Percentiles rank a stretch among this genome's conserved stretches.
Conservation (phyloP, 2,113 vertebrate species). For the Thymallus thymallus region DNA sequence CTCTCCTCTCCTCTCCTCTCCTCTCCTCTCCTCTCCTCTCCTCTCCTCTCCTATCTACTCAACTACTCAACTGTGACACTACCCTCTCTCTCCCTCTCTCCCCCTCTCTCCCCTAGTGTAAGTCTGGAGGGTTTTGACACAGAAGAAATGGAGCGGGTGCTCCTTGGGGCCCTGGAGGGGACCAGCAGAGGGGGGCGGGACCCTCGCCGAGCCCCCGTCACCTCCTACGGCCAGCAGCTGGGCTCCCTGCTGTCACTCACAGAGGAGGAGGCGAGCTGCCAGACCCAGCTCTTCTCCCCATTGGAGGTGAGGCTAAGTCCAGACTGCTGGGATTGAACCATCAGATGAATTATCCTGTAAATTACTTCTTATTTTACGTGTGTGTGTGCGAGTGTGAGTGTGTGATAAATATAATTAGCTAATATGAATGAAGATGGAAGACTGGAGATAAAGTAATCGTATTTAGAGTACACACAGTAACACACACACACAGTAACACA, state of each 20-base stretch:
- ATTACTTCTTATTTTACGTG: too few relatives aligned
- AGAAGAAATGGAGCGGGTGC: slow-evolving; percentile 36
- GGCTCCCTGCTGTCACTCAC: slow-evolving; percentile 52
- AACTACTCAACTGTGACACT: not conserved
- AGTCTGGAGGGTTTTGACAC: slow-evolving; percentile 48
- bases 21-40: not conserved
- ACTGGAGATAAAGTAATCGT: too few relatives aligned
- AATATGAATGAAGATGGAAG: too few relatives aligned
- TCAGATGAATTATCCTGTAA: too few relatives aligned
- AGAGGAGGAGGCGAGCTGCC: slow-evolving; percentile 43
- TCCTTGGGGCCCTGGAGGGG: slow-evolving; percentile 24
- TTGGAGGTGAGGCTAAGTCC: slow-evolving; percentile 32
- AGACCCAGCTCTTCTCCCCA: slow-evolving; percentile 29
- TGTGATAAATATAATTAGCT: too few relatives aligned
- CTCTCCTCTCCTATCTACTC: not conserved
- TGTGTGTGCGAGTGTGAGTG: too few relatives aligned
- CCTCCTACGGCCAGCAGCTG: slow-evolving; percentile 33
- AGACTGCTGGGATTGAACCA: not conserved
- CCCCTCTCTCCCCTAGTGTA: slow-evolving; percentile 28
- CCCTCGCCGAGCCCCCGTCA: slow-evolving; percentile 49
- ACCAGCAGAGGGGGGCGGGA: slow-evolving; percentile 21
- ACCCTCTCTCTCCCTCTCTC: not conserved
- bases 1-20: not conserved
- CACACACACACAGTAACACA: too few relatives aligned
- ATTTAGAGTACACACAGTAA: not conserved